Evolutionary conservation across 2,797 vertebrate species (phyloP).

Genomic region (Kryptolebias ocellatus): DNA sequence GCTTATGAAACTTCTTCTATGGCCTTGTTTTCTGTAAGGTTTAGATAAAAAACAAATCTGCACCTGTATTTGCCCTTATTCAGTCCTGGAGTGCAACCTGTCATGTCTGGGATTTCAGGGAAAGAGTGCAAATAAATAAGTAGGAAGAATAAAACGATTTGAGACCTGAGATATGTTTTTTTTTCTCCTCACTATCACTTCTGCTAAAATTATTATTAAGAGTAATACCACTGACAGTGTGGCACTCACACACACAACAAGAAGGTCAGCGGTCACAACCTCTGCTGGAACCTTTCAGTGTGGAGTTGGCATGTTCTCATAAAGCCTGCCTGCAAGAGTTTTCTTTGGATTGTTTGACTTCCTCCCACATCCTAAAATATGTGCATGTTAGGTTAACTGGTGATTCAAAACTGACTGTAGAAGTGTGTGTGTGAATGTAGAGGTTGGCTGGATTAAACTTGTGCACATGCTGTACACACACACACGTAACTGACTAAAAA

Average conservation of each 20-base stretch:
- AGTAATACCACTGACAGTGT: not conserved
- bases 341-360: not conserved
- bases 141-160: not conserved
- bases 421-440: not conserved
- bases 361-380: not conserved
- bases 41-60: constrained; percentile 16
- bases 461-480: too few species aligned
- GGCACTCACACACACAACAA: not conserved
- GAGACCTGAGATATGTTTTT: not conserved
- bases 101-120: not conserved
- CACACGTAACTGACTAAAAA: not conserved
- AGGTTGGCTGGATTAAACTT: not conserved
- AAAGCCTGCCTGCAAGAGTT: not conserved
- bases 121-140: not conserved
- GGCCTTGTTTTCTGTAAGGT: constrained; percentile 19
- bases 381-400: constrained; percentile 10
- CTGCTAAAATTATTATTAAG: not conserved
- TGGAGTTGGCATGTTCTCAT: not conserved
- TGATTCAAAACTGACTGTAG: constrained; percentile 4
- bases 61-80: constrained; percentile 13
- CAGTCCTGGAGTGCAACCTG: not conserved
- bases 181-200: not conserved
- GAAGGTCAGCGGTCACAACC: not conserved
- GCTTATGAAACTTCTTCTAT: constrained; percentile 21
- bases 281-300: not conserved